Percentiles rank a stretch among this genome's conserved stretches.
Conservation (phyloP, 2,888 invertebrate genomes). For the Diaphora mendica region DNA sequence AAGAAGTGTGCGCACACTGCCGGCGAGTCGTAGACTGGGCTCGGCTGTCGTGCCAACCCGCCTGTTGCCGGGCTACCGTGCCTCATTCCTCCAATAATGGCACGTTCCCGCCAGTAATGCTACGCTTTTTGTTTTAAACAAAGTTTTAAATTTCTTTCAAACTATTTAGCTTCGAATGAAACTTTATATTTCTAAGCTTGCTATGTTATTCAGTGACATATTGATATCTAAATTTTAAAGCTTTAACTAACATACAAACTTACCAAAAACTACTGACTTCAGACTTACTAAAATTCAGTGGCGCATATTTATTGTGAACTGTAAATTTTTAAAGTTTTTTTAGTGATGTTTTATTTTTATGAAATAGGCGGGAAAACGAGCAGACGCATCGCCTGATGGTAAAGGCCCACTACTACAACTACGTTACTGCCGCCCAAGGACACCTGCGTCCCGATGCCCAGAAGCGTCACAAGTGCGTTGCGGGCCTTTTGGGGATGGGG, state of each 20-base stretch:
- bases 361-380: no score
- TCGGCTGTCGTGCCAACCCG: constrained; percentile 30
- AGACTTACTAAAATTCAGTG: not conserved
- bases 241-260: not conserved
- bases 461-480: no score
- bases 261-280: not conserved
- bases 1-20: constrained; percentile 45
- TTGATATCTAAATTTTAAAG: not conserved
- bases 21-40: constrained; percentile 52
- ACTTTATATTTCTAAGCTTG: not conserved
- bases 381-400: no score
- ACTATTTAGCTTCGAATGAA: not conserved
- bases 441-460: no score
- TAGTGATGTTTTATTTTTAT: no score
- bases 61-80: constrained; percentile 64
- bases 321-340: no score
- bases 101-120: constrained; percentile 37
- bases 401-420: no score
- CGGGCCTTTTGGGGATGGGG: no score
- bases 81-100: constrained; percentile 56
- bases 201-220: not conserved
- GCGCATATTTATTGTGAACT: not conserved
- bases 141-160: constrained; percentile 37
- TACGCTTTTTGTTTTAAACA: constrained; percentile 39
- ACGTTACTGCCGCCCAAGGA: no score